Evolutionary conservation across 2,797 vertebrate genomes (phyloP).

Genomic region (Thripadectes ignobilis): DNA sequence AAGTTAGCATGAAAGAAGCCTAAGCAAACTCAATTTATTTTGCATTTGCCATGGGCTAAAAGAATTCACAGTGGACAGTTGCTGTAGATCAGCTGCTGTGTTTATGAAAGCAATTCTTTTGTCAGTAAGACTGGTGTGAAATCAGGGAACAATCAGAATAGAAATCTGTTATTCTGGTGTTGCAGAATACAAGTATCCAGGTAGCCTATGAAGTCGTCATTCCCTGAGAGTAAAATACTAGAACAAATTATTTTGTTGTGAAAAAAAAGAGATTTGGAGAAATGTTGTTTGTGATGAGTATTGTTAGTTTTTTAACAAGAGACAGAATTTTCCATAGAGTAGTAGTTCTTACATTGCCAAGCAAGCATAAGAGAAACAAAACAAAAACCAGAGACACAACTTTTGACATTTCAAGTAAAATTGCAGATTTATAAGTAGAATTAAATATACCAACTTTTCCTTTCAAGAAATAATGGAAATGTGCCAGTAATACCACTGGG

Average conservation of each 20-base stretch:
- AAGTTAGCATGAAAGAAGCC: constrained; percentile 25
- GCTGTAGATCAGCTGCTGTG: not conserved
- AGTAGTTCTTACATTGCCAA: not conserved
- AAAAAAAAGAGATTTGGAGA: not conserved
- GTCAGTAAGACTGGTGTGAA: not conserved
- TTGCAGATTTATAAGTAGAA: not conserved
- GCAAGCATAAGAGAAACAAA: not conserved
- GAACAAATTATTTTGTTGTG: not conserved
- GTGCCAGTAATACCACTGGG: not conserved
- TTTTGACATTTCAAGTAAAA: not conserved
- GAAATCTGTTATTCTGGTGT: not conserved
- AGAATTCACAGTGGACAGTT: not conserved
- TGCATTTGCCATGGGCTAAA: constrained; percentile 34
- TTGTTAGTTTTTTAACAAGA: not conserved
- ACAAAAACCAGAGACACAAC: not conserved
- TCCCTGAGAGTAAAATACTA: not conserved
- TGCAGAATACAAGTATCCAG: not conserved
- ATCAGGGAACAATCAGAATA: not conserved
- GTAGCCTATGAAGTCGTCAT: not conserved
- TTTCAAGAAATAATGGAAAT: not conserved
- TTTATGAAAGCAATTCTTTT: not conserved
- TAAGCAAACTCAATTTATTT: constrained; percentile 49
- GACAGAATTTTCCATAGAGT: not conserved
- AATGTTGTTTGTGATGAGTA: not conserved
- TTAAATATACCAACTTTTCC: not conserved